Percentiles rank a stretch among this genome's conserved stretches.
phyloP scores from a whole-genome alignment of 2,888 invertebrate species.

The Drosophila ochracea region DNA sequence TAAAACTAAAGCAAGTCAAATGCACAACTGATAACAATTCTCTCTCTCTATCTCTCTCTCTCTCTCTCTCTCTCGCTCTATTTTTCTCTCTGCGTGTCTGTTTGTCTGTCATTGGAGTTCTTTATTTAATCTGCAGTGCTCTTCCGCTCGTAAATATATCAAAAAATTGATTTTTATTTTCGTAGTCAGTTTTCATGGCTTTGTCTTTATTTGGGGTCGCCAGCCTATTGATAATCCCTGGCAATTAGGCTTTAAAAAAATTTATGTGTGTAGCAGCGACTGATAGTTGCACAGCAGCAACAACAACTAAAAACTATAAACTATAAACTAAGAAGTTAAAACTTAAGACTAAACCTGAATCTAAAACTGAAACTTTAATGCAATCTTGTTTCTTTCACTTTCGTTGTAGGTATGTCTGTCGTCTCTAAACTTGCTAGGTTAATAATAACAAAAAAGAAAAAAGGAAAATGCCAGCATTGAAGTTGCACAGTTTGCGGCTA shows the following conservation, averaged over 20 bases:
- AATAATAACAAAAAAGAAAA: constrained; percentile 25
- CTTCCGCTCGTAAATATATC: constrained; percentile 70
- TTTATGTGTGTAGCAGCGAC: constrained; percentile 54
- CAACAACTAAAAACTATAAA: constrained; percentile 16
- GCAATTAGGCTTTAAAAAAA: constrained; percentile 62
- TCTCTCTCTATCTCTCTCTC: constrained; percentile 5
- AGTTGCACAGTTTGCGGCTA: constrained; percentile 35
- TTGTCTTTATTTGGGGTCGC: constrained; percentile 52
- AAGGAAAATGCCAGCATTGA: constrained; percentile 42
- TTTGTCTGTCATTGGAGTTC: constrained; percentile 16
- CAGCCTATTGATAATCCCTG: constrained; percentile 59
- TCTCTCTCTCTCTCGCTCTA: constrained; percentile 11
- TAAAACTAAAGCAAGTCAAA: constrained; percentile 60
- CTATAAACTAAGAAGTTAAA: constrained; percentile 19
- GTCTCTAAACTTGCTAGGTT: constrained; percentile 33
- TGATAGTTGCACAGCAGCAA: constrained; percentile 35
- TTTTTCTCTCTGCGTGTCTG: constrained; percentile 4
- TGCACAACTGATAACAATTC: constrained; percentile 58
- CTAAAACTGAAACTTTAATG: constrained; percentile 61
- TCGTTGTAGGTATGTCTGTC: constrained; percentile 67
- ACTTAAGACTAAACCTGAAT: constrained; percentile 34
- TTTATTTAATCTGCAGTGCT: constrained; percentile 43
- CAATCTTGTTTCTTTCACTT: constrained; percentile 56
- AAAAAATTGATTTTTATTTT: constrained; percentile 60
- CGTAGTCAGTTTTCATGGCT: constrained; percentile 36